phyloP scores from a whole-genome alignment of 2,888 invertebrate species.

The Zaprionus obscuricornis region DNA sequence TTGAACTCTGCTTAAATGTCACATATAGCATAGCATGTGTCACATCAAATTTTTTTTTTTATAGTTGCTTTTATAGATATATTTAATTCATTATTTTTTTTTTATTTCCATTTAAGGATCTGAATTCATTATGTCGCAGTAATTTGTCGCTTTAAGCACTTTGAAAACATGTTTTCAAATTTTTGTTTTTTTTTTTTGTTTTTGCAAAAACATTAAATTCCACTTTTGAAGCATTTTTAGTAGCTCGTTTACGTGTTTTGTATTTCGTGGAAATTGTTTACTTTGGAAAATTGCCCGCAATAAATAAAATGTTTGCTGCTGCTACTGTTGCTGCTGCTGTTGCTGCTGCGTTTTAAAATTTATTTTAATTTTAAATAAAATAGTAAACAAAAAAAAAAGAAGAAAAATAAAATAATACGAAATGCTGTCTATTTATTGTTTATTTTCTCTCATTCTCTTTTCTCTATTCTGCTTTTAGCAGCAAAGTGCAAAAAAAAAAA shows the following conservation, averaged over 20 bases:
- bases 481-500: constrained; percentile 25
- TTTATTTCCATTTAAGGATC: constrained; percentile 2
- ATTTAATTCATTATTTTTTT: no score
- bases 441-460: constrained; percentile 35
- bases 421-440: constrained; percentile 51
- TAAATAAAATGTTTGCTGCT: constrained; percentile 35
- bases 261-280: constrained; percentile 39
- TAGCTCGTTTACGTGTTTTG: background rate
- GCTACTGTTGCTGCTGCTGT: constrained; percentile 18
- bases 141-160: constrained; percentile 23
- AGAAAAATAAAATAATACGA: no score
- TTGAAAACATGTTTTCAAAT: constrained; percentile 23
- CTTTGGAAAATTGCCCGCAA: constrained; percentile 60
- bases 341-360: constrained; percentile 41
- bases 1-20: no score
- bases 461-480: constrained; percentile 23
- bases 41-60: no score
- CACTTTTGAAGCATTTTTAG: constrained; percentile 41
- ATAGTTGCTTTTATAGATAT: no score
- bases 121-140: constrained; percentile 12
- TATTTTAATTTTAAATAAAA: constrained; percentile 68
- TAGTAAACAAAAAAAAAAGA: constrained; percentile 58
- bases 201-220: constrained; percentile 35
- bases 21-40: no score
- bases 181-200: constrained; percentile 24